phyloP scores from a whole-genome alignment of 2,888 invertebrate genomes.

The Nudaria mundana region DNA sequence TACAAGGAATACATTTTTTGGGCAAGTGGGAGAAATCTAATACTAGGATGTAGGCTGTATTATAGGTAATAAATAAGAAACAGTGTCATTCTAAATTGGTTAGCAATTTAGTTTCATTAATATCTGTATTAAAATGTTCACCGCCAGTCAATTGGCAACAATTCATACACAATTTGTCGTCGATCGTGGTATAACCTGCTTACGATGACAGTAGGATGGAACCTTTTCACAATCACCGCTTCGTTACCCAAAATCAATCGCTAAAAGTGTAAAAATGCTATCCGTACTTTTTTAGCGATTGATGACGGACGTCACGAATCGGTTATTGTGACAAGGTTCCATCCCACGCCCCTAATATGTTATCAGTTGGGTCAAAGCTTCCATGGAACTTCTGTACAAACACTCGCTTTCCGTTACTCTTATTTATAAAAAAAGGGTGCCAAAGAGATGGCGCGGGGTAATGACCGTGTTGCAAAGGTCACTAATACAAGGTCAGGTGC shows the following conservation, averaged over 20 bases:
- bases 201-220: no score
- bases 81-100: conserved; percentile 22
- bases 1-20: no score
- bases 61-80: neutral
- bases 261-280: no score
- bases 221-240: no score
- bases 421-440: conserved; percentile 25
- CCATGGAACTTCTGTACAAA: conserved; percentile 35
- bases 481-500: conserved; percentile 44
- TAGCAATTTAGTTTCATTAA: conserved; percentile 24
- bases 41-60: neutral
- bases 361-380: conserved; percentile 46
- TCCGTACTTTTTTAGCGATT: no score
- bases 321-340: no score
- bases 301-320: no score
- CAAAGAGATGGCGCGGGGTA: conserved; percentile 42
- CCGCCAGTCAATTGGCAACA: conserved; percentile 47
- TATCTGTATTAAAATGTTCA: conserved; percentile 24
- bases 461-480: conserved; percentile 44
- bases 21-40: no score
- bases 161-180: conserved; percentile 44
- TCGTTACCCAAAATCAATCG: no score
- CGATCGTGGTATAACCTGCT: no score
- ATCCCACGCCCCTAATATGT: conserved; percentile 18
- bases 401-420: conserved; percentile 21